These are phyloP conservation scores for Masticophis lateralis DNA, from an alignment of 2,797 vertebrate genomes.

Conservation along the genomic window DNA sequence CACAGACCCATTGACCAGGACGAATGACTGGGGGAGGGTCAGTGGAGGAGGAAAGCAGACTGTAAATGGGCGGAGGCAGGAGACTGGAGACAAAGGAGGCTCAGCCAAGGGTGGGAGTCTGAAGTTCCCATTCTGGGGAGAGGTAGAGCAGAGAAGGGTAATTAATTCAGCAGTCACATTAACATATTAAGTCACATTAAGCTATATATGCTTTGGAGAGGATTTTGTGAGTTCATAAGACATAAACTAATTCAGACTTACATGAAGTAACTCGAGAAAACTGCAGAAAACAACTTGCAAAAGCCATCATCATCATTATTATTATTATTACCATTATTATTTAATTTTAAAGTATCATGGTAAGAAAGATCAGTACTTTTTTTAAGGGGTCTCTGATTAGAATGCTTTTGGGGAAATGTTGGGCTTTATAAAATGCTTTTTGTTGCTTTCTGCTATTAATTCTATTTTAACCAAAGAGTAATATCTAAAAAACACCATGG, in stretches of 20 bases:
- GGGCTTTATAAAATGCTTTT: neutral
- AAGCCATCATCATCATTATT: neutral
- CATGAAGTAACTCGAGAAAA: neutral
- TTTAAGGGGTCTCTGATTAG: neutral
- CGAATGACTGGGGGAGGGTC: too few relatives aligned
- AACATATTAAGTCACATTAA: too few relatives aligned
- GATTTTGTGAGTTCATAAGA: neutral
- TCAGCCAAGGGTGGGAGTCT: too few relatives aligned
- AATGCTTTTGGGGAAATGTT: neutral
- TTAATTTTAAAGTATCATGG: neutral
- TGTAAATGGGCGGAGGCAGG: too few relatives aligned
- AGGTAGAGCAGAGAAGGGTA: neutral
- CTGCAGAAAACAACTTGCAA: neutral
- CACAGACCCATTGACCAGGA: too few relatives aligned
- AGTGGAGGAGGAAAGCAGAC: too few relatives aligned
- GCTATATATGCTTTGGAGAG: neutral
- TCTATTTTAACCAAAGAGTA: neutral
- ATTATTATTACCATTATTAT: too few relatives aligned
- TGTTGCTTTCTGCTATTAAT: neutral
- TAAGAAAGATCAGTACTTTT: neutral
- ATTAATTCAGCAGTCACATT: neutral
- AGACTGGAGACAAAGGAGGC: too few relatives aligned
- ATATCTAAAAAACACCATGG: neutral
- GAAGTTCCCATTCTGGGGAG: too few relatives aligned
- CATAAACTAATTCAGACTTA: neutral